These are phyloP conservation scores for Drosophila punjabiensis DNA, from an alignment of 1,140 invertebrate genomes.

Conservation along the genomic window DNA sequence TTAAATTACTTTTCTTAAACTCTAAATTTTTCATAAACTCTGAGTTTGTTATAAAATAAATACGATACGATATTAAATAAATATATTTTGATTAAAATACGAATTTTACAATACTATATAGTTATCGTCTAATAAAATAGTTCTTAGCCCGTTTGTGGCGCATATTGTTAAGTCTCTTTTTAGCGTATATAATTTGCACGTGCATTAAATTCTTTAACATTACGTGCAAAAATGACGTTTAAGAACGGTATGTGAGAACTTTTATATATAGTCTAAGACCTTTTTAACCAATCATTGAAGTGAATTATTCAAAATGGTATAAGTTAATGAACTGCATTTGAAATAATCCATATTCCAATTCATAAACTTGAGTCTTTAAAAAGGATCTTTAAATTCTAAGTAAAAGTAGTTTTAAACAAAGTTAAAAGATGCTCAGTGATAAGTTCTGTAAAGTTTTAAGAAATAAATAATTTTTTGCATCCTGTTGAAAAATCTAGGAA, in stretches of 20 bases:
- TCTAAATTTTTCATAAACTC: no score
- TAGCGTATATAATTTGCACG: neutral
- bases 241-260: neutral
- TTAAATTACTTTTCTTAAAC: no score
- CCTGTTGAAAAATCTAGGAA: neutral
- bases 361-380: no score
- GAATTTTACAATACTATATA: neutral
- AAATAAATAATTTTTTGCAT: no score
- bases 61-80: no score
- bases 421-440: neutral
- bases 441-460: neutral
- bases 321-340: neutral
- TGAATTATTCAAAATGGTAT: neutral
- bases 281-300: neutral
- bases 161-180: neutral
- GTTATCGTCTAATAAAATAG: neutral
- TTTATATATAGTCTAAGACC: neutral
- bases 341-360: neutral
- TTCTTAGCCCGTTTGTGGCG: neutral
- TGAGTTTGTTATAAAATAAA: no score
- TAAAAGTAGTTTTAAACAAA: neutral
- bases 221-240: constrained; percentile 13
- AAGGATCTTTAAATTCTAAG: neutral
- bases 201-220: constrained; percentile 6
- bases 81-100: no score